Base-by-base conservation (phyloP, 1,140 invertebrate species). In the Lepidurus packardi region DNA sequence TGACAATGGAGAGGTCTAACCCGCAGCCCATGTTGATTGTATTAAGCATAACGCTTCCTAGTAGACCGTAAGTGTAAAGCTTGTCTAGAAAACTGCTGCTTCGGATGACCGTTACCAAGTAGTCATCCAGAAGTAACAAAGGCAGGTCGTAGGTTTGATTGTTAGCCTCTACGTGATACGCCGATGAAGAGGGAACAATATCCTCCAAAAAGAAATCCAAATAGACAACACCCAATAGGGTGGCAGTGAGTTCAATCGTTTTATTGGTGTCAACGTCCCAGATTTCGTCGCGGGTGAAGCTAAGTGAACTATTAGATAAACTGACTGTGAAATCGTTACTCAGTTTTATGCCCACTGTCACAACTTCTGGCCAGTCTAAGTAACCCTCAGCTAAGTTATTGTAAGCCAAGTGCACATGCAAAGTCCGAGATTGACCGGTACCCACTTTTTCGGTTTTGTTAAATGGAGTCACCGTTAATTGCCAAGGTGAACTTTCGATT, bases 1-100 rank as follows among this genome's bases (percentile, higher is more conserved):
- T 89, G 6, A 97, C 88, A 6, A 92, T 88, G 1, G 86, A 82
- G 87, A 93, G 89, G 83, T 96, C 91, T 82, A 97, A 88, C 0
- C 94, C 94, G 84, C 94, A 96, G 1, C 96, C 96, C 87, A 97
- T 97, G 85, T 97, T 96, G 65, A 98, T 92, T 42, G 79, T 80
- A 77, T 80, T 80, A 9, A 80, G 5, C 42, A 80, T 77, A 3
- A 78, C 25, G 41, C 21, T 44, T 21, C 43, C 73, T 74, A 78
- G 74, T 13, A 78, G 25, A 13, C 76, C 42, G 21, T 21, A 34
- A 16, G 79, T 80, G 76, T 78, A 80, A 47, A 80, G 43, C 9
- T 73, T 80, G 76, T 80, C 79, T 24, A 73, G 21, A 1, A 74
- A 42, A 43, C 77, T 21, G 21, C 47, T 74, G 44, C n/a, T 73